Base-by-base conservation (phyloP, 2,888 invertebrate species). In the Phragmatobia fuliginosa region DNA sequence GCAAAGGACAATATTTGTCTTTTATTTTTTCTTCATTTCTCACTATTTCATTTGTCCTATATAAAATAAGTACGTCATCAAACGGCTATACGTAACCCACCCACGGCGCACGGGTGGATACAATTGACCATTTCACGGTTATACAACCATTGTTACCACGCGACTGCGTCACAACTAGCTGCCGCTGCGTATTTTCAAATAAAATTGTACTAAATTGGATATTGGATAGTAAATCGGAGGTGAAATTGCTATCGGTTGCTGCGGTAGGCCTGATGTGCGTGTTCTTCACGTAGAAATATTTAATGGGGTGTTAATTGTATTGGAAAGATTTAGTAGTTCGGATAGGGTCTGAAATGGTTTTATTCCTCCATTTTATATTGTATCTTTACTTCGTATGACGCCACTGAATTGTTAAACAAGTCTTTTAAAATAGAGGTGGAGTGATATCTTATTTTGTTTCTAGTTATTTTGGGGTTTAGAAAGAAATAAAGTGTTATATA, bases 41-140 rank as follows among this genome's bases (percentile, higher is more conserved):
- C 58, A 67, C 64, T 69, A 65, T 62, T 62, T 70, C 56, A 70
- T 66, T 62, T 59, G 33, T 49, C 58, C 49, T 41, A 49, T 28
- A 70, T 33, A 49, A 70, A 62, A 70, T 56, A 63, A 60, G 58
- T 36, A 41, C 59, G 36, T 59, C 63, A 65, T 65, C 41, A 70
- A 70, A 71, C 28, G n/a, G 33, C 36, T 31, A 21, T 56, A n/a
- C 45, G 41, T 38, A 49, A 68, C n/a, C 63, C 62, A 32, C 36
- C 28, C 65, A 56, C 14, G 61, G 41, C 28, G 18, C 25, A 49
- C 66, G 71, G 72, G n/a, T 49, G 45, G 45, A n/a, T 68, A 77
- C 77, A 80, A 80, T 75, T 80, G 82, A 80, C 73, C 73, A 82
- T 82, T 80, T 82, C 77, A 82, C 80, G 80, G 71, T 68, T 71